Evolutionary conservation across 2,113 vertebrate species (phyloP), one percentile per base, ranked within the genome.

Genomic region (Bungarus multicinctus): DNA sequence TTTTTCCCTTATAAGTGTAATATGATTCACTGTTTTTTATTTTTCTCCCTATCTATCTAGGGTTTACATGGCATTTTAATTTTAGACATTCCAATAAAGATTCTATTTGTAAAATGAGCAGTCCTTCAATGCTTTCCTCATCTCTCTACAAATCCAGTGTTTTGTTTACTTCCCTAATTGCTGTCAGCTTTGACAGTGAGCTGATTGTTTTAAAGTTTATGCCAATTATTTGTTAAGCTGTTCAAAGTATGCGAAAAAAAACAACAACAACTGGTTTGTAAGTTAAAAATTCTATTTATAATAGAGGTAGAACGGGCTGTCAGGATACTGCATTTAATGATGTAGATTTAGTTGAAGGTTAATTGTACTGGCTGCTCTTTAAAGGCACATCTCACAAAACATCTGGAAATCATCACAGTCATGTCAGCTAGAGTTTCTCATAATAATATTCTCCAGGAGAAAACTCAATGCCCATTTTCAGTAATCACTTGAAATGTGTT

Each of bases 101-200:
- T 50, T 47, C 58, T 14, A 86, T 12, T 85, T 85, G 53, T 89
- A 30, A 50, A 47, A 18, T 54, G 34, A 91, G 27, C 55, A 64
- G 47, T 54, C 64, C 34, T 25, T 39, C n/a, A 14, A 64, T 52
- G 39, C 34, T 93, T 91, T 54, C 27, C 27, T 81, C 20, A 11
- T 55, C 23, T 90, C 34, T 39, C 34, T 87, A 89, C 47, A 85
- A 89, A 89, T 91, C 69, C 25, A 86, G 90, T 23, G 20, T 85
- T 89, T 88, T 53, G 89, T 93, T 93, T 91, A 86, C 34, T 86
- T 89, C 86, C 39, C 55, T 89, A 94, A 94, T 89, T 91, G 87
- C 69, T 93, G 45, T 85, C 93, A 89, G 43, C 25, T 53, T 50
- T 60, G 87, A 89, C n/a, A 58, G 34, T 6, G 7, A 23, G 54